phyloP scores from a whole-genome alignment of 2,797 vertebrate genomes.

The Falco rusticolus region DNA sequence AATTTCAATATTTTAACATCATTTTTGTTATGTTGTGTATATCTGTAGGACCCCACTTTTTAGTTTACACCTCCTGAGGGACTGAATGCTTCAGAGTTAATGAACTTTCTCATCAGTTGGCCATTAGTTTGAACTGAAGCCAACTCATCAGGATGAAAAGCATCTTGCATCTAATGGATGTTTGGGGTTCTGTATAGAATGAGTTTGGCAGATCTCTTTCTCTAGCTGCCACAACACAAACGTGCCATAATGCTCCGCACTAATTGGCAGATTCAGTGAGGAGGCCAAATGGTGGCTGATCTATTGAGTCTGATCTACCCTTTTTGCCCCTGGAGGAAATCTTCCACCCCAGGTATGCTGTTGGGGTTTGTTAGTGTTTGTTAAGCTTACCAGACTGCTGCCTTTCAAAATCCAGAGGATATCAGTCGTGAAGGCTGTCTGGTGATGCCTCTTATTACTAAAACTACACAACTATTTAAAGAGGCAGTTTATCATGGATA shows the following conservation, averaged over 20 bases:
- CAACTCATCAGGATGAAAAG: conserved; percentile 70
- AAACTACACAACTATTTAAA: not conserved
- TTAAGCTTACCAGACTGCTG: conserved; percentile 7
- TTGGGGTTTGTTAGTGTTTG: conserved; percentile 3
- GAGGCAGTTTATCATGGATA: not conserved
- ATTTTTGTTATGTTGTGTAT: conserved; percentile 47
- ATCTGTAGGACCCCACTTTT: conserved; percentile 66
- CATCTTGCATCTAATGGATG: conserved; percentile 66
- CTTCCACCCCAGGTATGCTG: conserved; percentile 46
- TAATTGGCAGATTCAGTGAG: conserved; percentile 64
- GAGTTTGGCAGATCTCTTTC: conserved; percentile 68
- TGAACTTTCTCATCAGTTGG: conserved; percentile 68
- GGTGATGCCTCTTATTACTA: not conserved
- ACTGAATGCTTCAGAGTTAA: conserved; percentile 58
- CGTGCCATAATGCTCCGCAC: conserved; percentile 44
- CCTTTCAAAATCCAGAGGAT: not conserved
- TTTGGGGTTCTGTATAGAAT: conserved; percentile 68
- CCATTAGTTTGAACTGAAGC: conserved; percentile 60
- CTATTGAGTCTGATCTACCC: conserved; percentile 46
- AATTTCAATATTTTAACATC: conserved; percentile 51
- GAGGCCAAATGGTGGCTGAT: conserved; percentile 58
- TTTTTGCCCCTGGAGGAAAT: conserved; percentile 49
- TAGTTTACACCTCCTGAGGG: conserved; percentile 61
- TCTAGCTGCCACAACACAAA: conserved; percentile 68
- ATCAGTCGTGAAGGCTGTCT: not conserved